Evolutionary conservation across 2,888 invertebrate species (phyloP), one percentile per base, ranked within the genome.

Genomic region (Trichacis sp.): DNA sequence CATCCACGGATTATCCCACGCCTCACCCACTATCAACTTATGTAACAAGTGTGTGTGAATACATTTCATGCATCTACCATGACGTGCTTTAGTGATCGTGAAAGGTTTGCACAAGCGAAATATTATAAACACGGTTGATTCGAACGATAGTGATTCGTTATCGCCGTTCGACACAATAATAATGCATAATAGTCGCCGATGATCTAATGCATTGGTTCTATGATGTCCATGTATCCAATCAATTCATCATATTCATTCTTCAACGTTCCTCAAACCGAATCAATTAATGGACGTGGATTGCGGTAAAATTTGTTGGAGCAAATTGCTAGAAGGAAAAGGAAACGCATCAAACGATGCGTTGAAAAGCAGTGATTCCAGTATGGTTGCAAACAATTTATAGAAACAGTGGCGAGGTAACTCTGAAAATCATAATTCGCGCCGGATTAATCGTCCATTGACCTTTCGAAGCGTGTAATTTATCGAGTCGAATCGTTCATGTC

Each of bases 391-490:
- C 12, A 40, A 11, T 19, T 51, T 64, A 17, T 43, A 42, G 24
- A 18, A 36, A 14, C 47, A 33, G 9, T 11, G n/a, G 2, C 9
- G 2, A 11, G n/a, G 33, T 55, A 15, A 19, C 9, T n/a, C 29
- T 42, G 17, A 18, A 14, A 64, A 38, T 49, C 2, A 20, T 29
- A 30, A 17, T 56, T 43, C 18, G 33, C 19, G 64, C 71, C 66
- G 59, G 68, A 64, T 73, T 72, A 70, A 73, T 70, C 71, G 68
- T 74, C 71, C 73, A 66, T 69, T 77, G 75, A 80, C 79, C 79
- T 81, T 80, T 80, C 76, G 65, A 59, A 66, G 71, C 70, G n/a
- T n/a, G 70, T 77, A 77, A 79, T 78, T 79, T 77, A 79, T 79
- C 75, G 72, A 65, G 71, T 69, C 73, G 68, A 61, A 75, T 76